phyloP scores from a whole-genome alignment of 1,140 invertebrate genomes.

The Phymastichus coffea region DNA sequence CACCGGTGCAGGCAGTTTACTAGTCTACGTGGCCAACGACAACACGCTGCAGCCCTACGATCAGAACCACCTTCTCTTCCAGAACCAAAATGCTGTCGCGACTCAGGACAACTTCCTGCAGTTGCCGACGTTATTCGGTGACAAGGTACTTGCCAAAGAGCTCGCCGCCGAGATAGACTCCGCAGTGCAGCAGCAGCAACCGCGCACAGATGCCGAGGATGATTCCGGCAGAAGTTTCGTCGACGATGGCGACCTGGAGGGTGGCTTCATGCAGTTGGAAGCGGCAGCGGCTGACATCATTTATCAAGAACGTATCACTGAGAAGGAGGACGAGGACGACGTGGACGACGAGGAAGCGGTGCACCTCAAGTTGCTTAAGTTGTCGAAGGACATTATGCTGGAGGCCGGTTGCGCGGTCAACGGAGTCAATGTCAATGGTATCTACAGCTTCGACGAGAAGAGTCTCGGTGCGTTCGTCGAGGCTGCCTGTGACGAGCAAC shows the following conservation, averaged over 20 bases:
- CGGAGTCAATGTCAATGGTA: too few species aligned
- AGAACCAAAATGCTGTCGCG: constrained; percentile 22
- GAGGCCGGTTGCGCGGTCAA: constrained; percentile 21
- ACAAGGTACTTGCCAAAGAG: constrained; percentile 9
- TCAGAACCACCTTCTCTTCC: constrained; percentile 28
- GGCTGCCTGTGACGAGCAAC: constrained; percentile 12
- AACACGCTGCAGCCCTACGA: constrained; percentile 43
- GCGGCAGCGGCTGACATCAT: constrained; percentile 23
- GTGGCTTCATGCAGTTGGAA: constrained; percentile 31
- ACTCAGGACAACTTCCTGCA: constrained; percentile 24
- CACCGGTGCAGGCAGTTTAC: constrained; percentile 48
- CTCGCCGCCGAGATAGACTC: constrained; percentile 19
- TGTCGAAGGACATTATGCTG: constrained; percentile 27
- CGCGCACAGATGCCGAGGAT: constrained; percentile 2
- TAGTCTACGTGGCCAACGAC: constrained; percentile 55
- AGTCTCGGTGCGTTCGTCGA: constrained; percentile 13
- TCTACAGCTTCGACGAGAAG: constrained; percentile 24
- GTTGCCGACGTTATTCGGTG: constrained; percentile 1
- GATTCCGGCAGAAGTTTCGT: constrained; percentile 26
- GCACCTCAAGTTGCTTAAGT: constrained; percentile 25
- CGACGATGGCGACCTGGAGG: constrained; percentile 26
- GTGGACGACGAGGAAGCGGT: constrained; percentile 31
- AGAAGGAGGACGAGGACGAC: constrained; percentile 28
- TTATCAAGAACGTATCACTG: constrained; percentile 19
- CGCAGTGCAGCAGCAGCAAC: constrained; percentile 23